These are phyloP conservation scores for Galaxias olidus DNA, from an alignment of 2,797 vertebrate species.

Conservation along the genomic window DNA sequence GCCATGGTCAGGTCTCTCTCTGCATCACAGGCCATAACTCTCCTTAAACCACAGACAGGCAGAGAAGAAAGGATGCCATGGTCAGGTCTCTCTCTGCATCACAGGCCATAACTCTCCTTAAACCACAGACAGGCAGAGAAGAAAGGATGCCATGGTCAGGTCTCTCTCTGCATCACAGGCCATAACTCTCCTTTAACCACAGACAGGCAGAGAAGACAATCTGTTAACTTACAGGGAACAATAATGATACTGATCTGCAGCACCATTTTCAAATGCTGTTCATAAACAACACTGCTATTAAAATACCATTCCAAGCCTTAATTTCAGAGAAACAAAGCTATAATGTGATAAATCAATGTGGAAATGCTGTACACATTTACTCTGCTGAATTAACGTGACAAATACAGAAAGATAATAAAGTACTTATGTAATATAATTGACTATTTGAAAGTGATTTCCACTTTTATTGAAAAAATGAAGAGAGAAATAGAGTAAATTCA, in stretches of 20 bases:
- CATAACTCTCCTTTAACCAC: constrained; percentile 49
- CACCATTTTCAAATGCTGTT: constrained; percentile 30
- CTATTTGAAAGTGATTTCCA: neutral
- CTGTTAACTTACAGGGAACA: constrained; percentile 48
- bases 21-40: constrained; percentile 48
- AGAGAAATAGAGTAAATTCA: neutral
- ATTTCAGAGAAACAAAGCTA: constrained; percentile 9
- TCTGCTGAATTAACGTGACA: neutral
- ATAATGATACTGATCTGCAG: constrained; percentile 57
- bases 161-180: neutral
- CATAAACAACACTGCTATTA: constrained; percentile 55
- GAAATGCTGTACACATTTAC: constrained; percentile 3
- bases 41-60: constrained; percentile 43
- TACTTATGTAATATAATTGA: neutral
- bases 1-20: constrained; percentile 53
- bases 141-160: neutral
- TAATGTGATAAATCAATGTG: constrained; percentile 19
- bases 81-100: constrained; percentile 50
- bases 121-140: constrained; percentile 42
- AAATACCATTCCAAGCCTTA: constrained; percentile 39
- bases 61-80: constrained; percentile 36
- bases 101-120: constrained; percentile 49
- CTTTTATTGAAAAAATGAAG: neutral
- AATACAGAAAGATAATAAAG: neutral
- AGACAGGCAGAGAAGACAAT: constrained; percentile 36